Base-by-base conservation (phyloP, 2,113 vertebrate genomes). In the Planiliza haematocheilus region DNA sequence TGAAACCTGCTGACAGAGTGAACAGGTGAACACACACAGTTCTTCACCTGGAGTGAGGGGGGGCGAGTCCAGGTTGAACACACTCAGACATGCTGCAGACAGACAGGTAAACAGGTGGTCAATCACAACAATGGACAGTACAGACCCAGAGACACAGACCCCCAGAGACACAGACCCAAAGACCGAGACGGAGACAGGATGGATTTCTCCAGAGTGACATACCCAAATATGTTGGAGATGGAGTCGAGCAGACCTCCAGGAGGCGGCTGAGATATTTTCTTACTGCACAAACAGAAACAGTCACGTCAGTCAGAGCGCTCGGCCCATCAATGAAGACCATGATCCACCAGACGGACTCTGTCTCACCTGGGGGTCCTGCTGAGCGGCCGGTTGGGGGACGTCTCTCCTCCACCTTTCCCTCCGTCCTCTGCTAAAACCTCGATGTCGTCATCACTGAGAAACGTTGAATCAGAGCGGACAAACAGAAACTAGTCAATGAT, bases 201-300 rank as follows among this genome's bases (percentile, higher is more conserved):
- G n/a, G n/a, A 18, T 42, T 9, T 14, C 0, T 1, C 16, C 5
- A 8, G 10, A 91, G 92, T 92, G 88, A 95, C 96, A 76, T 95
- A 98, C 97, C 96, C 96, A 93, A 98, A 99, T 70, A 99, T 99
- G 95, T 96, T 97, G 93, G 95, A 95, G 94, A 98, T 96, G 93
- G 97, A 99, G 87, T 98, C 97, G 79, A 98, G 94, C 86, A 99
- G 95, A 74, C 97, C 95, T 81, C 93, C 95, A 79, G 95, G 94
- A 86, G 96, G 94, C 79, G 94, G 92, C 92, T 96, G 96, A 53
- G 95, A 93, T 72, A 90, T 90, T 88, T 95, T 95, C 93, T 96
- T 98, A 95, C 97, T 97, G 70, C 7, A 52, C 4, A 71, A 10
- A 43, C 49, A 56, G 30, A 69, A 17, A 55, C 8, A 42, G n/a